These are phyloP conservation scores for Anolis apletophallus DNA, from an alignment of 2,797 vertebrate genomes.

Conservation along the genomic window DNA sequence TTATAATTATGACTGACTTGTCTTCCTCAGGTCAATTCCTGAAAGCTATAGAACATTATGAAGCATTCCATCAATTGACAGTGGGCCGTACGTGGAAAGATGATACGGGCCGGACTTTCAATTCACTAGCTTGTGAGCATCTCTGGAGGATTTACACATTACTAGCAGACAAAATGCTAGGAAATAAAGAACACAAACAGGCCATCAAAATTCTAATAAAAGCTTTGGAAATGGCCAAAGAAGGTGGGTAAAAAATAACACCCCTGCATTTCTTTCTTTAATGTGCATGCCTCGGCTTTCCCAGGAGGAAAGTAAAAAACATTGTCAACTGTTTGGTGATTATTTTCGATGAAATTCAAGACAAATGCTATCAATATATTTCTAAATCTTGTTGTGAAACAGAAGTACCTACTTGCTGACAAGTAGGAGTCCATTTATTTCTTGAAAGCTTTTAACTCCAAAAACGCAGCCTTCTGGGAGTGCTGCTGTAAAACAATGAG, in stretches of 20 bases:
- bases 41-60: conserved; percentile 82
- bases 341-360: conserved; percentile 76
- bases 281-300: conserved; percentile 60
- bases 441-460: conserved; percentile 65
- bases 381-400: conserved; percentile 69
- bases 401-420: conserved; percentile 65
- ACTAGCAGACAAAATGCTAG: conserved; percentile 80
- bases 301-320: conserved; percentile 66
- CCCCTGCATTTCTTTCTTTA: conserved; percentile 64
- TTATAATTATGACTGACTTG: conserved; percentile 55
- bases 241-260: conserved; percentile 77
- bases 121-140: conserved; percentile 73
- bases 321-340: conserved; percentile 67
- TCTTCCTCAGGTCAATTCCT: conserved; percentile 78
- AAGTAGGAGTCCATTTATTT: conserved; percentile 68
- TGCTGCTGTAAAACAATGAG: conserved; percentile 53
- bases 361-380: conserved; percentile 72
- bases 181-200: conserved; percentile 77
- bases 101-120: conserved; percentile 69
- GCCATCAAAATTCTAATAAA: conserved; percentile 83
- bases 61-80: conserved; percentile 82
- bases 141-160: conserved; percentile 81
- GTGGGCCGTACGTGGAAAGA: conserved; percentile 75
- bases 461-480: conserved; percentile 55
- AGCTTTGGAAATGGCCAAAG: conserved; percentile 80